phyloP scores from a whole-genome alignment of 2,888 invertebrate genomes.

The Aphidius colemani region DNA sequence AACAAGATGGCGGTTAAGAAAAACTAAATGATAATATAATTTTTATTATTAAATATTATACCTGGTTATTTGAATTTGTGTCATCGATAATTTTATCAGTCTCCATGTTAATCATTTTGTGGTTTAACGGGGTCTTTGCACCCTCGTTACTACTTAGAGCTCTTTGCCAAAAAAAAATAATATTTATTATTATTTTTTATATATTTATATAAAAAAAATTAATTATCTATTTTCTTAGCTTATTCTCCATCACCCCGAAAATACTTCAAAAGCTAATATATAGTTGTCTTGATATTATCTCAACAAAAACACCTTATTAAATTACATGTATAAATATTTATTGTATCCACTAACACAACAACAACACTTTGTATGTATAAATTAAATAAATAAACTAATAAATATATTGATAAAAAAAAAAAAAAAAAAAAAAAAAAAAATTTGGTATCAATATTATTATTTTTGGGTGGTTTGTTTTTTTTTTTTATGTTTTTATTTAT shows the following conservation, averaged over 20 bases:
- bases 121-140: constrained; percentile 28
- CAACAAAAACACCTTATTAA: no score
- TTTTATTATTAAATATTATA: constrained; percentile 39
- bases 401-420: neutral
- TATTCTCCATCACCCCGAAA: neutral
- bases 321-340: neutral
- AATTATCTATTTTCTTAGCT: neutral
- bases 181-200: constrained; percentile 5
- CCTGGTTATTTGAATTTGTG: constrained; percentile 71
- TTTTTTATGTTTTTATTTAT: constrained; percentile 11
- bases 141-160: constrained; percentile 17
- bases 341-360: neutral
- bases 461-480: neutral
- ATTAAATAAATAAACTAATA: no score
- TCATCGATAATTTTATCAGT: constrained; percentile 90
- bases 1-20: constrained; percentile 15
- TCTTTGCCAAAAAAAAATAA: constrained; percentile 2
- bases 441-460: neutral
- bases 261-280: no score
- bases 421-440: neutral
- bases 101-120: constrained; percentile 82
- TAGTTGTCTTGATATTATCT: no score
- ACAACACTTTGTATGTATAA: neutral
- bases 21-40: neutral
- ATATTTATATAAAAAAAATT: neutral